A percentile compares a stretch with the other conserved stretches of the same genome.
phyloP scores from a whole-genome alignment of 2,797 vertebrate species.

The Denticeps clupeoides region DNA sequence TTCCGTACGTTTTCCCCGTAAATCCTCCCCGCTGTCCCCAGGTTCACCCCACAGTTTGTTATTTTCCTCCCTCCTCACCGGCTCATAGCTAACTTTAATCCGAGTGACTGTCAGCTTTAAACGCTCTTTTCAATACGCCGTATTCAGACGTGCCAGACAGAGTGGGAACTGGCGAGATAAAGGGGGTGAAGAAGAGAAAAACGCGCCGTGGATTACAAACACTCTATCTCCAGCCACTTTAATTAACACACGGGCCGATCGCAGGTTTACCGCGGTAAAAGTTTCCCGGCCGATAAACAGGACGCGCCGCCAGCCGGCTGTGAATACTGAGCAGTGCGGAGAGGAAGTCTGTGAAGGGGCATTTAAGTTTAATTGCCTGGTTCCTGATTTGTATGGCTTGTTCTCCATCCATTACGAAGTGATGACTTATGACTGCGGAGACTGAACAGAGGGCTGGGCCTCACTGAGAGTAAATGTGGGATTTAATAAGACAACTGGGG shows the following conservation, averaged over 20 bases:
- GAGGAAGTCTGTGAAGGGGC: slow-evolving; percentile 36
- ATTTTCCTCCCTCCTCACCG: slow-evolving; percentile 30
- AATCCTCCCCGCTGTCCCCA: slow-evolving; percentile 52
- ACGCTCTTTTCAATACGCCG: slow-evolving; percentile 50
- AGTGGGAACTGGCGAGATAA: slow-evolving; percentile 41
- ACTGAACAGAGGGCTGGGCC: not conserved
- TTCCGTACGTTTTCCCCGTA: slow-evolving; percentile 25
- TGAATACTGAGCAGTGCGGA: slow-evolving; percentile 44
- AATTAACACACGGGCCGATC: slow-evolving; percentile 61
- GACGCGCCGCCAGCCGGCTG: slow-evolving; percentile 30
- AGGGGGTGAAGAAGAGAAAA: slow-evolving; percentile 31
- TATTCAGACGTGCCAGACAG: slow-evolving; percentile 47
- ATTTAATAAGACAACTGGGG: no score
- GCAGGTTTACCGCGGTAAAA: slow-evolving; percentile 52
- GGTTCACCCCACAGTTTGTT: slow-evolving; percentile 57
- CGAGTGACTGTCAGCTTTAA: slow-evolving; percentile 62
- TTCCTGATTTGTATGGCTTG: slow-evolving; percentile 42
- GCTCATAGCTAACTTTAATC: slow-evolving; percentile 58
- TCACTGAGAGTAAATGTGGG: no score
- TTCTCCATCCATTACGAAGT: slow-evolving; percentile 34
- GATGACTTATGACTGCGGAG: slow-evolving; percentile 6
- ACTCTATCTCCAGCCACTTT: slow-evolving; percentile 41
- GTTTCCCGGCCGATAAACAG: slow-evolving; percentile 55
- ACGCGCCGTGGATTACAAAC: slow-evolving; percentile 43
- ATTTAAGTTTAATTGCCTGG: slow-evolving; percentile 50